Base-by-base conservation (phyloP, 2,797 vertebrate species). In the Gambelia wislizenii region DNA sequence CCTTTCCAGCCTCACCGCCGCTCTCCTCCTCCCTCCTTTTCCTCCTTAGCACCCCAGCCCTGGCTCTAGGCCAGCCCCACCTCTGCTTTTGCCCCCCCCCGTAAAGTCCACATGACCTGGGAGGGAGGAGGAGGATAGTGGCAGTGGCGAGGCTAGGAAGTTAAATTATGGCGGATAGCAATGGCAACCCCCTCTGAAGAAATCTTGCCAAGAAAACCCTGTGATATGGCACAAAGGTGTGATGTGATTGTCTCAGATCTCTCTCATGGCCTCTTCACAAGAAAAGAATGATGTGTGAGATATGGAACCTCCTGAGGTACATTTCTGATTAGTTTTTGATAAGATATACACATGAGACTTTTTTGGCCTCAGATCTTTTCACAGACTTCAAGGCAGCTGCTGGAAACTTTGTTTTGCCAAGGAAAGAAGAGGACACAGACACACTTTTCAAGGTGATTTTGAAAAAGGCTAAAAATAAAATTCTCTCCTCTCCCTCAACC, bases 211-310 rank as follows among this genome's bases (percentile, higher is more conserved):
- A 25, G 59, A 22, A 61, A 61, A 25, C 7, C 12, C 49, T 49
- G 49, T 49, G 49, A 49, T 49, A 22, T 82, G 89, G 89, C 91
- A 89, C 14, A 75, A 67, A 90, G 36, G 33, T 89, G 84, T 91
- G 59, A 70, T 79, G 80, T 39, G 92, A 92, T 91, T 89, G 87
- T 76, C 59, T 67, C n/a, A 89, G 77, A 85, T 86, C 90, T 18
- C 86, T 72, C 84, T 83, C 79, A 2, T 88, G 86, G 88, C 81
- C 85, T 87, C 1, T 90, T 93, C 93, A 85, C 77, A 89, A 82
- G 61, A 93, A 85, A 74, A 83, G 77, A 93, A 2, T 70, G 25
- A 16, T 47, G 74, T 74, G 33, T 84, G n/a, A 74, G 72, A 83
- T 27, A 47, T 84, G 61, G 47, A 52, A n/a, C 20, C 85, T 86